Evolutionary conservation across 2,113 vertebrate genomes (phyloP), one percentile per base, ranked within the genome.

Genomic region (Ondatra zibethicus): DNA sequence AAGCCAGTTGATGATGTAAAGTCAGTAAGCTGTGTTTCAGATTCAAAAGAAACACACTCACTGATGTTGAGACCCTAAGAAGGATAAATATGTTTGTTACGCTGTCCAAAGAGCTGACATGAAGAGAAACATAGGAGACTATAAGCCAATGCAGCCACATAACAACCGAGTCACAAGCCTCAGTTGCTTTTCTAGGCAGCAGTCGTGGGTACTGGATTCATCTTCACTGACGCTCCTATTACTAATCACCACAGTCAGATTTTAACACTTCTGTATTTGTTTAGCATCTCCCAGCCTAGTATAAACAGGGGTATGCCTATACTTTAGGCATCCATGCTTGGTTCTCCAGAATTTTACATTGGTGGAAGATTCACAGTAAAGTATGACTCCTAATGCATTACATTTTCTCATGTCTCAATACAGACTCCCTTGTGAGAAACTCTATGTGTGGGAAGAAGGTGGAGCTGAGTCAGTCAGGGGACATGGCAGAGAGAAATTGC

Each of bases 101-200:
- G 29, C 10, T 80, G 75, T 12, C 47, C 47, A 8, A 55, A 68
- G 39, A 96, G 82, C n/a, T 36, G 14, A 21, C 12, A 42, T n/a
- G n/a, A n/a, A 5, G 5, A 65, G 16, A 27, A 70, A 55, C 2
- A 5, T 5, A 85, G 12, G 14, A 89, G 47, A 80, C 27, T 1
- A 23, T 1, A 19, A 29, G 3, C 0, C 36, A 52, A 27, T 0
- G 16, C 5, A 88, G 21, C 19, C 77, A 29, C 45, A 72, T 63
- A 92, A 14, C 50, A 61, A 75, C 1, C 21, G 21, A 80, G 58
- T 29, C 80, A 58, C 47, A 4, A 33, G 27, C 39, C 7, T 16
- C 39, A 33, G 39, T 1, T 91, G 14, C 7, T 86, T 80, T 84
- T 85, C 45, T 17, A 68, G 76, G 16, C 1, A 31, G 75, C 66